Conservation (phyloP, 2,113 vertebrate species). For the Corapipo altera region DNA sequence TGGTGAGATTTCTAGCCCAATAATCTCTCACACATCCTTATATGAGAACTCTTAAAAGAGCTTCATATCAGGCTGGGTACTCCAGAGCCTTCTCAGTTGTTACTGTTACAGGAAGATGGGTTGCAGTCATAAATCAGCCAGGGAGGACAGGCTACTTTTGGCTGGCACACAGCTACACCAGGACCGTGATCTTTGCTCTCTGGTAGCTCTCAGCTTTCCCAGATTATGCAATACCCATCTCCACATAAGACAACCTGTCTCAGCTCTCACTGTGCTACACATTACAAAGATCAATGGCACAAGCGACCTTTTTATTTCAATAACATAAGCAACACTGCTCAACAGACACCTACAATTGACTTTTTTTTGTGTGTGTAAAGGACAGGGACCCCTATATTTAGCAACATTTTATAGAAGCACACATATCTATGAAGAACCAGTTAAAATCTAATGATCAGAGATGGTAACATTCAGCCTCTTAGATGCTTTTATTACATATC, state of each 20-base stretch:
- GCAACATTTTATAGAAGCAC: not conserved
- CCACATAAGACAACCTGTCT: not conserved
- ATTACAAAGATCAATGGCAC: slow-evolving; percentile 11
- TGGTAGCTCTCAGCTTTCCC: not conserved
- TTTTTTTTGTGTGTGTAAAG: not conserved
- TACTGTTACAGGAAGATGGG: not conserved
- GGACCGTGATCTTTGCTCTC: not conserved
- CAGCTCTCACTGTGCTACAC: not conserved
- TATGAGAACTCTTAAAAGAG: not conserved
- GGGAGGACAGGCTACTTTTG: not conserved
- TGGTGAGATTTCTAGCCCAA: not conserved
- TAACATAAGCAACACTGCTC: not conserved
- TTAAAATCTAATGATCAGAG: not conserved
- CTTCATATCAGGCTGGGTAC: not conserved
- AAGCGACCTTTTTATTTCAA: slow-evolving; percentile 41
- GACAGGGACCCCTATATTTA: not conserved
- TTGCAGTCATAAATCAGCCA: not conserved
- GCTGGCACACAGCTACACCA: not conserved
- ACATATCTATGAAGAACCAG: not conserved
- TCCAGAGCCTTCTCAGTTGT: not conserved
- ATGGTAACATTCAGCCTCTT: not conserved
- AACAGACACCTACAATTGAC: not conserved
- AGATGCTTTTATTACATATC: not conserved
- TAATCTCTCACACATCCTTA: not conserved
- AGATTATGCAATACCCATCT: not conserved